These are phyloP conservation scores for Amblyopsis hoosieri DNA, from an alignment of 2,797 vertebrate genomes.

Conservation along the genomic window DNA sequence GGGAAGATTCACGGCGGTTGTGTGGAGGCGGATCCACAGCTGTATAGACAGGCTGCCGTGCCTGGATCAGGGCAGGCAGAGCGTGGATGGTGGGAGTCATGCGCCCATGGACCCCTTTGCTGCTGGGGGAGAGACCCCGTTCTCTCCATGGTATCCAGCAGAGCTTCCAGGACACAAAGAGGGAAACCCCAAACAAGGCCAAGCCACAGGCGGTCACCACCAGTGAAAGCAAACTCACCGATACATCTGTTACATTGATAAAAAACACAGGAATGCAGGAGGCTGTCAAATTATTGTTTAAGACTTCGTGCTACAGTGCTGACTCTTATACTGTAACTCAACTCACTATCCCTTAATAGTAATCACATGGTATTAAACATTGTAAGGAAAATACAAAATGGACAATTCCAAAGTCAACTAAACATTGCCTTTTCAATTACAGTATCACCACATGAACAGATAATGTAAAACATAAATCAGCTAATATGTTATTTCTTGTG, in stretches of 20 bases:
- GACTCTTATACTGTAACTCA: too few relatives aligned
- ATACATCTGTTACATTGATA: conserved; percentile 84
- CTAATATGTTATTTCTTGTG: too few relatives aligned
- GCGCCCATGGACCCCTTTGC: conserved; percentile 83
- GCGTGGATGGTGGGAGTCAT: conserved; percentile 69
- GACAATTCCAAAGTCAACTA: too few relatives aligned
- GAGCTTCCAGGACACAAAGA: conserved; percentile 99
- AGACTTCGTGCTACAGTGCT: background rate
- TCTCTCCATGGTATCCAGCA: conserved; percentile 99
- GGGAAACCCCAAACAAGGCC: conserved; percentile 94
- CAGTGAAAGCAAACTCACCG: conserved; percentile 92
- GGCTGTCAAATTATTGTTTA: background rate
- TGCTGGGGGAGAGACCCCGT: conserved; percentile 82
- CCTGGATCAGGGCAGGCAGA: conserved; percentile 56
- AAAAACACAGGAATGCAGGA: conserved; percentile 13
- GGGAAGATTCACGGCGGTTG: conserved; percentile 85
- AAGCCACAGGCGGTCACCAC: conserved; percentile 96
- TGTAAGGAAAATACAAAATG: too few relatives aligned
- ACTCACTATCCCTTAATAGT: too few relatives aligned
- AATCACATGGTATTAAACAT: background rate
- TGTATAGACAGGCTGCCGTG: conserved; percentile 86
- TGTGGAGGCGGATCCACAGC: conserved; percentile 85
- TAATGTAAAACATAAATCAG: too few relatives aligned
- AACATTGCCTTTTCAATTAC: too few relatives aligned
- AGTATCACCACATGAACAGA: too few relatives aligned